Evolutionary conservation across 2,113 vertebrate genomes (phyloP).

Genomic region (Pseudorasbora parva): DNA sequence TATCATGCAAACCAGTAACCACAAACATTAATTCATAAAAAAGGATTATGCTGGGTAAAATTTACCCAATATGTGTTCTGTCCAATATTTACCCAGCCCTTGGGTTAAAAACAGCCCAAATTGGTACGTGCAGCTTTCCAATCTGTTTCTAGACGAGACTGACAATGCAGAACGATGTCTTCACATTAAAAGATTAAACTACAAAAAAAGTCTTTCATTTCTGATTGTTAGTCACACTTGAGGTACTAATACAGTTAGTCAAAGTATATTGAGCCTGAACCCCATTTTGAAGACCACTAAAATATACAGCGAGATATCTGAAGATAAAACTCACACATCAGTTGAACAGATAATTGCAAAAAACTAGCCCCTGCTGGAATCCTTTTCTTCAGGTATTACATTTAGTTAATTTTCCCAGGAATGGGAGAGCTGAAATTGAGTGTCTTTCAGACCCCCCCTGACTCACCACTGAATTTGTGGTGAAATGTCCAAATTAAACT

Average conservation of each 20-base stretch:
- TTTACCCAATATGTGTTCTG: no score
- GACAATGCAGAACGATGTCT: background rate
- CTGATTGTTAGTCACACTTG: background rate
- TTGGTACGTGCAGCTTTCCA: background rate
- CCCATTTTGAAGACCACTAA: background rate
- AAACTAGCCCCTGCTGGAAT: background rate
- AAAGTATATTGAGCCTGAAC: background rate
- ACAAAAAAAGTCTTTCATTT: background rate
- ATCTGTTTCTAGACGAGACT: background rate
- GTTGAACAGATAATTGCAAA: background rate
- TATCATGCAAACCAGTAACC: no score
- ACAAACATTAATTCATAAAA: no score
- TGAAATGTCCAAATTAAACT: constrained; percentile 66
- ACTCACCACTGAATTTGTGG: constrained; percentile 53
- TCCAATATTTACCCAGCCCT: no score
- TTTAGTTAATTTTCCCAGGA: constrained; percentile 49
- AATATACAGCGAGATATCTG: background rate
- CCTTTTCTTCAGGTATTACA: constrained; percentile 47
- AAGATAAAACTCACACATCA: background rate
- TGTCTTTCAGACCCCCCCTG: constrained; percentile 57
- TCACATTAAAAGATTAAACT: background rate
- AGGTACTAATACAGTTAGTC: background rate
- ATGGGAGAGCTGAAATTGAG: constrained; percentile 44
- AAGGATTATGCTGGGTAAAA: no score
- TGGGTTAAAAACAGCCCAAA: no score